A percentile compares a stretch with the other conserved stretches of the same genome.
Evolutionary conservation across 2,113 vertebrate genomes (phyloP).

Genomic region (Arenaria interpres): DNA sequence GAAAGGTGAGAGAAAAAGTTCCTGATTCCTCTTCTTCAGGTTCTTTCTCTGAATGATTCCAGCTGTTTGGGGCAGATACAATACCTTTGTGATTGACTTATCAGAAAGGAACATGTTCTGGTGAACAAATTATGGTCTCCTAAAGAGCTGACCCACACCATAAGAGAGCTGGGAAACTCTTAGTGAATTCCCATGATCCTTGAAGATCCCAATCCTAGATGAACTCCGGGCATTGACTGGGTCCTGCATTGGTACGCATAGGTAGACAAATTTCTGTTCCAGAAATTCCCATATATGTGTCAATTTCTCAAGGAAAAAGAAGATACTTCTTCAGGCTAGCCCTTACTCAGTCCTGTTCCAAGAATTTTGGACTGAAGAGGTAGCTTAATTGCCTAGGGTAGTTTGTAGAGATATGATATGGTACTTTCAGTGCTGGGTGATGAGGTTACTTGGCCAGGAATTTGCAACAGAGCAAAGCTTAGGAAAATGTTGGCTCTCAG

Average conservation of each 20-base stretch:
- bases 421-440: background rate
- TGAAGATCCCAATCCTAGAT: background rate
- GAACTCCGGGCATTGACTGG: background rate
- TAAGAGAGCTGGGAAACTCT: background rate
- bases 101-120: background rate
- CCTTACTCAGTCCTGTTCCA: background rate
- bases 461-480: background rate
- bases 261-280: background rate
- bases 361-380: background rate
- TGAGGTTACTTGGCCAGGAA: background rate
- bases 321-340: background rate
- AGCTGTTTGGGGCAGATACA: background rate
- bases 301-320: background rate
- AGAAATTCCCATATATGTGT: background rate
- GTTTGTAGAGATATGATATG: background rate
- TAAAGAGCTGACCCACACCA: background rate
- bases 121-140: background rate
- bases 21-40: background rate
- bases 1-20: background rate
- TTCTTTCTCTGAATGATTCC: background rate
- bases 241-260: background rate
- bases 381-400: background rate
- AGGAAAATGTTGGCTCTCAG: background rate
- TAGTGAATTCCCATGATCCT: background rate
- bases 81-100: background rate